These are phyloP conservation scores for Fragum whitleyi DNA, from an alignment of 2,888 invertebrate genomes.

Conservation along the genomic window DNA sequence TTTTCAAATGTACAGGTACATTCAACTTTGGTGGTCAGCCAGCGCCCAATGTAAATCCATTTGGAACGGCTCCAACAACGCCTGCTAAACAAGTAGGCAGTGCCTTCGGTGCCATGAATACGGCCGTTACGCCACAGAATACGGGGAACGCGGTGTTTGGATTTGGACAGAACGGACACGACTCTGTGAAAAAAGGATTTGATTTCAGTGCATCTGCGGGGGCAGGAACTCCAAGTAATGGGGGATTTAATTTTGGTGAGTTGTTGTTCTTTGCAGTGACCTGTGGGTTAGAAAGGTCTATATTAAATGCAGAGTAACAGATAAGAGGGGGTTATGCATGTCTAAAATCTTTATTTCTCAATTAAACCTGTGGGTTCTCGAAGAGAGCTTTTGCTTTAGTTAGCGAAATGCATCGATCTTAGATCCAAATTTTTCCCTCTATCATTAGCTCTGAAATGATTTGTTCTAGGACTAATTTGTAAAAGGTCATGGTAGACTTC, in stretches of 20 bases:
- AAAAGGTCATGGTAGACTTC: no score
- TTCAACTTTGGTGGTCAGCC: conserved; percentile 47
- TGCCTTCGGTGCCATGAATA: conserved; percentile 48
- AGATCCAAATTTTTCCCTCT: no score
- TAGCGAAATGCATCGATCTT: no score
- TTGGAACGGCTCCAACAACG: conserved; percentile 56
- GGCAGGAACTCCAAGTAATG: conserved; percentile 18
- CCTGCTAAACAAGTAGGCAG: conserved; percentile 61
- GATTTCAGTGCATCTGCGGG: conserved; percentile 47
- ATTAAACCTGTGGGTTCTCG: no score
- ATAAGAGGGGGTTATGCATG: no score
- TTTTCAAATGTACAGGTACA: conserved; percentile 23
- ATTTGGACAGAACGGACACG: conserved; percentile 49
- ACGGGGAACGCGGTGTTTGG: conserved; percentile 54
- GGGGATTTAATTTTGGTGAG: conserved; percentile 63
- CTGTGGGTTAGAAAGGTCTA: not conserved
- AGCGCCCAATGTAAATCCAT: conserved; percentile 61
- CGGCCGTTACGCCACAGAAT: conserved; percentile 44
- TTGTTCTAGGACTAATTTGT: no score
- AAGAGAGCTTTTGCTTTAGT: no score
- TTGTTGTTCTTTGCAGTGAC: not conserved
- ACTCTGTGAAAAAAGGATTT: conserved; percentile 51
- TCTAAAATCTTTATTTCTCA: no score
- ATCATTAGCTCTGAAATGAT: no score
- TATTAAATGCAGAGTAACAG: not conserved